These are phyloP conservation scores for Balearica regulorum DNA, from an alignment of 2,797 vertebrate species.

Conservation along the genomic window DNA sequence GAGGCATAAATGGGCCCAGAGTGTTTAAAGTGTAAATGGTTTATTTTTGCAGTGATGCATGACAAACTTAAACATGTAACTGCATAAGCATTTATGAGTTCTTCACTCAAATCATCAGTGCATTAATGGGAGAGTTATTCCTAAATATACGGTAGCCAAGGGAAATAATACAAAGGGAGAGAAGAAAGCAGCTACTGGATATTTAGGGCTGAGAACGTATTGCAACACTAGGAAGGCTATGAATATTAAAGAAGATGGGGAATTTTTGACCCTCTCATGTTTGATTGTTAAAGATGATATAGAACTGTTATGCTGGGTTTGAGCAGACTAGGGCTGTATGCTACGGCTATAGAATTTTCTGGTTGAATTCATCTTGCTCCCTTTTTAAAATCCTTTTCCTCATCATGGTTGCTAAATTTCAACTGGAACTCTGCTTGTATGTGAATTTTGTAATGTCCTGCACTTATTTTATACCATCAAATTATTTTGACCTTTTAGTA, in stretches of 20 bases:
- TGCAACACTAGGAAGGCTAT: not conserved
- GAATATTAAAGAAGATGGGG: not conserved
- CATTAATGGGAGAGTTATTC: not conserved
- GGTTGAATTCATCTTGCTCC: not conserved
- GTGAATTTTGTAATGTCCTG: not conserved
- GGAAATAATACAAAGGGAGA: not conserved
- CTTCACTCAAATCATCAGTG: not conserved
- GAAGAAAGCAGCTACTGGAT: not conserved
- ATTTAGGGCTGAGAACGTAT: not conserved
- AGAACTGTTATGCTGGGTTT: not conserved
- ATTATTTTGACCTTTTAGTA: not conserved
- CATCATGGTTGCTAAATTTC: not conserved
- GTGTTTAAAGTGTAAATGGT: not conserved
- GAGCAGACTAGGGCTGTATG: not conserved
- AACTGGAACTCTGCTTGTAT: not conserved
- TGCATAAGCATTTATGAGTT: not conserved
- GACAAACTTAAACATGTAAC: not conserved
- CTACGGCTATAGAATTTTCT: not conserved
- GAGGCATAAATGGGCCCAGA: not conserved
- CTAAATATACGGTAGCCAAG: not conserved
- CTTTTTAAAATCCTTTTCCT: not conserved
- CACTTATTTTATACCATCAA: not conserved
- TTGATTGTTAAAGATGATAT: not conserved
- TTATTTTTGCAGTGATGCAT: constrained; percentile 8
- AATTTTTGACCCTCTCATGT: not conserved